These are phyloP conservation scores for Mustela lutreola DNA, from an alignment of 2,113 vertebrate species.

Conservation along the genomic window DNA sequence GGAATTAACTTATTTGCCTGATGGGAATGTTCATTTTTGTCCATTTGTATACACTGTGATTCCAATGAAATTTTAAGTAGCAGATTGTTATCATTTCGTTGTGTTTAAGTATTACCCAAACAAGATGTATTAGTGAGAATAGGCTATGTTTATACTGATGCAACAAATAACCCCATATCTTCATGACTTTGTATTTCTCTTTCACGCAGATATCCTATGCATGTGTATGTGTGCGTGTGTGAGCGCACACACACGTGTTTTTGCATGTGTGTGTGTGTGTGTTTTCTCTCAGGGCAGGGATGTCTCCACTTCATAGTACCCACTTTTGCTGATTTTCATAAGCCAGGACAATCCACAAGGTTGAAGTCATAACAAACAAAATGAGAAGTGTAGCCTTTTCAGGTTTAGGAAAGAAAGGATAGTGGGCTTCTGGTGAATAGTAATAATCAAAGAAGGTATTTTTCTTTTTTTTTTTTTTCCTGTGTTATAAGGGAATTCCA, in stretches of 20 bases:
- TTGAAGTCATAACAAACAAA: background rate
- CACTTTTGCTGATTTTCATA: background rate
- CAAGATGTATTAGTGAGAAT: background rate
- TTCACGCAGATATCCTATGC: background rate
- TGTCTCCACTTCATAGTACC: background rate
- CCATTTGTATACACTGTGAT: background rate
- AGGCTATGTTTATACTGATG: background rate
- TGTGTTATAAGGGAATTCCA: background rate
- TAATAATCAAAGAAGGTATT: background rate
- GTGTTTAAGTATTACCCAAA: background rate
- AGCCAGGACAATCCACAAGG: background rate
- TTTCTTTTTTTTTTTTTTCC: background rate
- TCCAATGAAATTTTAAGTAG: constrained; percentile 35
- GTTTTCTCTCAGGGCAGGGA: background rate
- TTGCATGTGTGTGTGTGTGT: background rate
- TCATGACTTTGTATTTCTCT: background rate
- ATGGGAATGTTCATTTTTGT: background rate
- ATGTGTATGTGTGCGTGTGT: background rate
- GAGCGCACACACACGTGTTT: no score
- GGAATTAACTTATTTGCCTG: constrained; percentile 29
- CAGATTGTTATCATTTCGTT: background rate
- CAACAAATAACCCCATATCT: background rate
- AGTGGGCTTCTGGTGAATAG: background rate
- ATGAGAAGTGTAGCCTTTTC: background rate
- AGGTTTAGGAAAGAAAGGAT: background rate